Conservation (phyloP, 2,888 invertebrate species). For the Bombylius major region DNA sequence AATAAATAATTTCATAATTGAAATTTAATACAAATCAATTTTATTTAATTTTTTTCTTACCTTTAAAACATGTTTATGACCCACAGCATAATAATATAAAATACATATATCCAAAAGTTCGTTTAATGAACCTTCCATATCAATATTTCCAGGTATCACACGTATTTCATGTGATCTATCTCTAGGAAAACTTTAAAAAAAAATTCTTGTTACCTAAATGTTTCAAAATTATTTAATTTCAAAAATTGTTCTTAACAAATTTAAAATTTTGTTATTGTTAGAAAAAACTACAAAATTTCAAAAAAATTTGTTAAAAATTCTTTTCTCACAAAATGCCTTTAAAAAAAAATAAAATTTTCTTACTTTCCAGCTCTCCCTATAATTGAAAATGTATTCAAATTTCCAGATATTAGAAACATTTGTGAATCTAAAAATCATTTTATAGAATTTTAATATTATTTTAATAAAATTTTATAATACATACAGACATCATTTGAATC, state of each 20-base stretch:
- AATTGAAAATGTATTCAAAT: conserved; percentile 26
- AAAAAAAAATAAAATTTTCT: background rate
- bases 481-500: conserved; percentile 17
- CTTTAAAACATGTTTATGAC: conserved; percentile 35
- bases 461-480: conserved; percentile 4
- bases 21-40: background rate
- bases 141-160: conserved; percentile 23
- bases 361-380: conserved; percentile 27
- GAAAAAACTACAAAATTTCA: background rate
- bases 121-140: conserved; percentile 24
- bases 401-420: conserved; percentile 27
- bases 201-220: background rate
- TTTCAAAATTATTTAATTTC: background rate
- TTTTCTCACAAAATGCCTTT: no score
- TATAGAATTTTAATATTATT: conserved; percentile 4
- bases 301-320: no score
- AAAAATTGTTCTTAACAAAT: background rate
- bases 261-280: background rate
- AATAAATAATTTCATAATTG: background rate
- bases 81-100: conserved; percentile 34
- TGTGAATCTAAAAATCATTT: conserved; percentile 22
- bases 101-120: conserved; percentile 32
- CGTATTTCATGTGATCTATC: conserved; percentile 5
- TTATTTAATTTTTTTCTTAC: conserved; percentile 11
- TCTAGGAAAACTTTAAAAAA: conserved; percentile 1